Evolutionary conservation across 2,888 invertebrate genomes (phyloP).

Genomic region (Monoplex corrugatus): DNA sequence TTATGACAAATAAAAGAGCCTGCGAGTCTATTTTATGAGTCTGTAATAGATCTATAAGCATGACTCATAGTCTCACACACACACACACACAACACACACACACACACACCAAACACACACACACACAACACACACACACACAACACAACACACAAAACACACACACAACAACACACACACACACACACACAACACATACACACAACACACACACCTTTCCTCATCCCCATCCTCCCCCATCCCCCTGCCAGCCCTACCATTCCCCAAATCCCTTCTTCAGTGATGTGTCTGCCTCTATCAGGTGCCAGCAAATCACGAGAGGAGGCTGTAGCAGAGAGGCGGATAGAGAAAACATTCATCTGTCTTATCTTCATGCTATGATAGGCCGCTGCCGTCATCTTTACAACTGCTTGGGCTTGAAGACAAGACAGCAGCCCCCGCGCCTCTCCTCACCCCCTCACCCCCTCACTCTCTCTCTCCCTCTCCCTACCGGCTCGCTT

Average conservation of each 20-base stretch:
- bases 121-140: background rate
- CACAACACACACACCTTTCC: background rate
- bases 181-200: conserved; percentile 2
- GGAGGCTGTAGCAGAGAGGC: too few relatives aligned
- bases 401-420: background rate
- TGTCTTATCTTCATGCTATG: conserved; percentile 26
- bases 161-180: background rate
- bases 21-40: too few relatives aligned
- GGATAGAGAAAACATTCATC: conserved; percentile 47
- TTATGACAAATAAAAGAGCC: too few relatives aligned
- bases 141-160: background rate
- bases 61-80: background rate
- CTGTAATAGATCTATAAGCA: too few relatives aligned
- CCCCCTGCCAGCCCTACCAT: background rate
- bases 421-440: background rate
- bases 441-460: background rate
- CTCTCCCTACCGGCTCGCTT: background rate
- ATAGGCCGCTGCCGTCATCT: background rate
- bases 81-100: background rate
- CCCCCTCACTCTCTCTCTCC: background rate
- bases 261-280: background rate
- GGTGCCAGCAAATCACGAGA: conserved; percentile 21
- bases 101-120: background rate
- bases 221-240: background rate
- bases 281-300: background rate